Conservation (phyloP, 2,888 invertebrate genomes). For the Yponomeuta cagnagella region DNA sequence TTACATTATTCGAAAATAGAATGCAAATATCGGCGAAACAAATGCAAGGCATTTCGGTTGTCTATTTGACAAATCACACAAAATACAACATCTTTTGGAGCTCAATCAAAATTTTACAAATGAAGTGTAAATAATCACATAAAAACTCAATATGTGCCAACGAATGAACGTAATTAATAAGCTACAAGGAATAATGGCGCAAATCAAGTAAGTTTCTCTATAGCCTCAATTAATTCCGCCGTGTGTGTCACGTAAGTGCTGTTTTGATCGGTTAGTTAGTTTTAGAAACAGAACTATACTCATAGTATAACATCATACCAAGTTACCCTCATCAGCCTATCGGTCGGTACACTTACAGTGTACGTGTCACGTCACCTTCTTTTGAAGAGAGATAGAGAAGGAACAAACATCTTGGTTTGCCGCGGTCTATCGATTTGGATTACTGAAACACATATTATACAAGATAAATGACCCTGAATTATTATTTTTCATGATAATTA, state of each 20-base stretch:
- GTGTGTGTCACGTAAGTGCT: too few species aligned
- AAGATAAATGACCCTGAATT: too few species aligned
- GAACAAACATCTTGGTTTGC: too few species aligned
- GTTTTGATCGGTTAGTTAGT: not conserved
- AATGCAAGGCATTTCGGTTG: not conserved
- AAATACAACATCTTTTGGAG: not conserved
- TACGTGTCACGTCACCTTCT: too few species aligned
- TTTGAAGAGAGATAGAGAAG: too few species aligned
- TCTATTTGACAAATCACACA: not conserved
- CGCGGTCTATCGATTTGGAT: too few species aligned
- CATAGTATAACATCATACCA: not conserved
- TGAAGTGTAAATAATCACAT: not conserved
- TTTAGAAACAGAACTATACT: not conserved
- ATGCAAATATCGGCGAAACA: not conserved
- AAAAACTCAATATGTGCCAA: conserved; percentile 52
- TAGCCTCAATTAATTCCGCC: not conserved
- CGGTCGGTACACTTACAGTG: too few species aligned
- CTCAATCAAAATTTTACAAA: conserved; percentile 17
- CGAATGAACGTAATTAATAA: conserved; percentile 53
- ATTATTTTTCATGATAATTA: too few species aligned
- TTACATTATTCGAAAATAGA: not conserved
- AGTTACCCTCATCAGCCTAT: too few species aligned
- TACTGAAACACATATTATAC: too few species aligned
- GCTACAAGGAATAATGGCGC: conserved; percentile 54
- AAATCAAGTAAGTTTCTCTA: conserved; percentile 45